Conservation (phyloP, 1,140 invertebrate species). For the Pentalonia nigronervosa region DNA sequence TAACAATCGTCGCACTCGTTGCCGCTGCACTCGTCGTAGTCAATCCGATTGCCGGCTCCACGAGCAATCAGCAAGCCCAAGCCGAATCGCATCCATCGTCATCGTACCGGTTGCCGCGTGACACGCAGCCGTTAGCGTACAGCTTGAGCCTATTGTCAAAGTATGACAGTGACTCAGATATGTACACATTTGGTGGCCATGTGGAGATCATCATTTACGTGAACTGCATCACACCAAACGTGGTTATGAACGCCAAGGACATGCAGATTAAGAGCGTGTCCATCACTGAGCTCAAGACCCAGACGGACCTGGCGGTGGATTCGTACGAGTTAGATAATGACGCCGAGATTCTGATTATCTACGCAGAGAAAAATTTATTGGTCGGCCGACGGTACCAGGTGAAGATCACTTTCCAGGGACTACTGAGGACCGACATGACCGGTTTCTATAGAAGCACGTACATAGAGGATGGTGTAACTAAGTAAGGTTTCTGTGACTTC, state of each 20-base stretch:
- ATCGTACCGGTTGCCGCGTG: constrained; percentile 5
- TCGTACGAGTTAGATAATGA: neutral
- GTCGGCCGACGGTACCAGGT: constrained; percentile 36
- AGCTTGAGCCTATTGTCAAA: neutral
- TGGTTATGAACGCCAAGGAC: neutral
- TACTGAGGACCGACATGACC: constrained; percentile 58
- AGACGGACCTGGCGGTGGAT: neutral
- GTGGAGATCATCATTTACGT: neutral
- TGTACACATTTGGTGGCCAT: neutral
- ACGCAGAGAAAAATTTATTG: neutral
- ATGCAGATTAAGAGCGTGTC: neutral
- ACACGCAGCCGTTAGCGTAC: constrained; percentile 40
- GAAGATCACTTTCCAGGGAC: constrained; percentile 55
- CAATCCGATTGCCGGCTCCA: neutral
- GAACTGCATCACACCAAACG: neutral
- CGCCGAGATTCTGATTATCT: neutral
- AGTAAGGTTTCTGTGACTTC: constrained; percentile 43
- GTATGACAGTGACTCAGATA: neutral
- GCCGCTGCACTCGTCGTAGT: neutral
- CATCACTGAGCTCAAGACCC: neutral
- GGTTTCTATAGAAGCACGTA: constrained; percentile 59
- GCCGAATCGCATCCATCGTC: neutral
- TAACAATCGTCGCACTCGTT: neutral
- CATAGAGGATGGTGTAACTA: constrained; percentile 60
- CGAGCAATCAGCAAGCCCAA: neutral